A percentile compares a stretch with the other conserved stretches of the same genome.
Evolutionary conservation across 2,113 vertebrate genomes (phyloP).

Genomic region (Phaethon lepturus): DNA sequence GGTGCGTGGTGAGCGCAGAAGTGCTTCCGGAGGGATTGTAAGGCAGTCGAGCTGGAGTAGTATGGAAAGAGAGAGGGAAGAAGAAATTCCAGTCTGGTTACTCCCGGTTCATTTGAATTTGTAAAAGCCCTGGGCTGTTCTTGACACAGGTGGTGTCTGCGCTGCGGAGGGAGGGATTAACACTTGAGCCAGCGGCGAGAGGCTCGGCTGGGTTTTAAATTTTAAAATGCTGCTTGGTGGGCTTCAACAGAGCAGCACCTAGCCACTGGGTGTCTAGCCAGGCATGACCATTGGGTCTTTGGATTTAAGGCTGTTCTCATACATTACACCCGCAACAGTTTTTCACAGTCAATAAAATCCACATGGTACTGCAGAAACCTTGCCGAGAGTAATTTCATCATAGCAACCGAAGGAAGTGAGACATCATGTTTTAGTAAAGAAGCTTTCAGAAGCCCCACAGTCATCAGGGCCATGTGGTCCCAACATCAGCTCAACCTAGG

Average conservation of each 20-base stretch:
- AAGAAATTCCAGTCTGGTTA: neutral
- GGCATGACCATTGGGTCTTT: neutral
- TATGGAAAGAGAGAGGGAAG: neutral
- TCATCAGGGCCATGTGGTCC: neutral
- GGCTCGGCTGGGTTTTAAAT: neutral
- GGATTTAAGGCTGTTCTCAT: neutral
- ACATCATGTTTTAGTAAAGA: neutral
- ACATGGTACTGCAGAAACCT: neutral
- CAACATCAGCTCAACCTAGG: neutral
- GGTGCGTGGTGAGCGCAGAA: rapidly evolving
- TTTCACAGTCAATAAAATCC: neutral
- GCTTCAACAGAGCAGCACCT: neutral
- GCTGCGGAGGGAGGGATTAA: neutral
- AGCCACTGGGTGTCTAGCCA: neutral
- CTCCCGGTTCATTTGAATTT: neutral
- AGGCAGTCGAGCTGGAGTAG: rapidly evolving
- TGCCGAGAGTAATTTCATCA: neutral
- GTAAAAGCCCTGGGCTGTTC: neutral
- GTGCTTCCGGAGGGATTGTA: rapidly evolving
- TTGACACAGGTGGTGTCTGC: neutral
- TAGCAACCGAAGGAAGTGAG: neutral
- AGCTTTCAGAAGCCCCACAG: neutral
- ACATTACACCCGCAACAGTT: neutral
- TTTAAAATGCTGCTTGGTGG: rapidly evolving
- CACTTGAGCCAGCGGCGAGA: rapidly evolving